Base-by-base conservation (phyloP, 2,888 invertebrate genomes). In the Pogonocherus hispidulus region DNA sequence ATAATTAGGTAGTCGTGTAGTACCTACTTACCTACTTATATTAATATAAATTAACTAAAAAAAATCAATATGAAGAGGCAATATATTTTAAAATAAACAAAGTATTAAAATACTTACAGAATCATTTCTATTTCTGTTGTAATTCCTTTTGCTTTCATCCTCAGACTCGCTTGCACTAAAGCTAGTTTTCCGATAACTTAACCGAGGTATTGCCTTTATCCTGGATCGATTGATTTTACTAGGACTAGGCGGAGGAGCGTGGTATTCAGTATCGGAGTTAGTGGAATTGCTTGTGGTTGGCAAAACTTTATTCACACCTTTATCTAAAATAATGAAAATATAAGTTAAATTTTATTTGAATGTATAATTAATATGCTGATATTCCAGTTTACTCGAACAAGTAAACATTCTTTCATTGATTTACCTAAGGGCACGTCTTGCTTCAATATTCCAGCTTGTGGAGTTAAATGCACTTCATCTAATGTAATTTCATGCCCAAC, bases 131-230 rank as follows among this genome's bases (percentile, higher is more conserved):
- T 83, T 87, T 70, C 84, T 76, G 52, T 81, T 76, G 49, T 69
- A 71, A 59, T 77, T 78, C 67, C 78, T 84, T 71, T 81, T 84
- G 47, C 75, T 81, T 73, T 91, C 91, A 81, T 92, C 92, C 75
- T 92, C 92, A 0, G 91, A 91, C 82, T 92, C 92, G 78, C 90
- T 90, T 1, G 90, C 90, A 84, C 91, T 92, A 66, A 81, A 82
- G 66, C 83, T 84, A 19, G 80, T 78, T 78, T 92, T 92, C 74
- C 92, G 88, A 65, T 93, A 87, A 18, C 91, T 90, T 59, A 93
- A 86, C 75, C 91, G 87, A 0, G 93, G 93, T 3, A 89, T 89
- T 2, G 93, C 92, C 41, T 91, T 88, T 35, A 93, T 89, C 70
- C 93, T 89, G 0, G 90, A 88, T 1, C 93, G 87, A 55, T 90